Evolutionary conservation across 2,888 invertebrate species (phyloP).

Genomic region (Acrobasis consociella): DNA sequence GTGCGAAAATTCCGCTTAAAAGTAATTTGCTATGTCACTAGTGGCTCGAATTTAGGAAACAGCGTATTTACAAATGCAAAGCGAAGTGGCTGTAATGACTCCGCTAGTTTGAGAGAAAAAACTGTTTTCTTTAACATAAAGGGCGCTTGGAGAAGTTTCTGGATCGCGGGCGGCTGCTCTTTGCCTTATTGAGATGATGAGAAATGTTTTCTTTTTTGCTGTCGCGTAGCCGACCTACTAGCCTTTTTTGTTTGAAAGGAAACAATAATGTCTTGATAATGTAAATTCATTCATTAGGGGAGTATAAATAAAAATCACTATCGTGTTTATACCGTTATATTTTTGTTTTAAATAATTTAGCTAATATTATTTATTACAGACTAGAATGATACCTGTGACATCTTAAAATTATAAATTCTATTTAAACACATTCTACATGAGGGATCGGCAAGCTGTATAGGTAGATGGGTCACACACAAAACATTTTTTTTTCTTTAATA

Average conservation of each 20-base stretch:
- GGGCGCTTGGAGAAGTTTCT: constrained; percentile 18
- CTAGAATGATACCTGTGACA: too few species aligned
- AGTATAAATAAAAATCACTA: too few species aligned
- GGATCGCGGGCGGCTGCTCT: constrained; percentile 10
- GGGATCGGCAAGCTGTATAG: too few species aligned
- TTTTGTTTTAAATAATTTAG: too few species aligned
- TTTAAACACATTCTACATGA: too few species aligned
- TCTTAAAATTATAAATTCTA: too few species aligned
- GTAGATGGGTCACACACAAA: too few species aligned
- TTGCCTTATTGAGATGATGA: constrained; percentile 10
- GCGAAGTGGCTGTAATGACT: constrained; percentile 67
- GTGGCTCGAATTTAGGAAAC: constrained; percentile 49
- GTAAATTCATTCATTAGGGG: not conserved
- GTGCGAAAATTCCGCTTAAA: constrained; percentile 62
- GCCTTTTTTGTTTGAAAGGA: not conserved
- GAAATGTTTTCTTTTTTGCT: constrained; percentile 10
- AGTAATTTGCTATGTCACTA: constrained; percentile 76
- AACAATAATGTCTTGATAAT: not conserved
- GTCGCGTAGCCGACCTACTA: not conserved
- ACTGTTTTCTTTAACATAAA: constrained; percentile 20
- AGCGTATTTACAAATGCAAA: constrained; percentile 65
- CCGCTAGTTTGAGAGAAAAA: constrained; percentile 57
- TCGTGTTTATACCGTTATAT: too few species aligned
- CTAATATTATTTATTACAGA: too few species aligned
- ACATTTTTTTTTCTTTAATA: too few species aligned